Base-by-base conservation (phyloP, 2,113 vertebrate species). In the Oryzias woworae region DNA sequence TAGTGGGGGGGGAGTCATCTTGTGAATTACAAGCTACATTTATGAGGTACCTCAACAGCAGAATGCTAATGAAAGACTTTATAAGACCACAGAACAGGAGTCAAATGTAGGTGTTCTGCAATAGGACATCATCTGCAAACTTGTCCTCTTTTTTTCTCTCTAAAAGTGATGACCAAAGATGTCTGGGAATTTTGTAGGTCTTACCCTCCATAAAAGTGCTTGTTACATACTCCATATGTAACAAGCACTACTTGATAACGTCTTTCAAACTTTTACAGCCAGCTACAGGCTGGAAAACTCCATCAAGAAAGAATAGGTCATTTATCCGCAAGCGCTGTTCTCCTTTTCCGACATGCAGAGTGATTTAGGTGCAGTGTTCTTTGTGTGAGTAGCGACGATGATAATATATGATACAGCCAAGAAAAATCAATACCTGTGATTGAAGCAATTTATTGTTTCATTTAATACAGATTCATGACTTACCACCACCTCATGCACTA, bases 391-490 rank as follows among this genome's bases (percentile, higher is more conserved):
- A 44, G 53, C 45, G 48, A 46, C 72, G 36, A 42, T 73, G 60
- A 46, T 75, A 49, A 45, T 66, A 55, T 71, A 77, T 59, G 69
- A 79, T 85, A 74, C 54, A 75, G 62, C 66, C 70, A 58, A 66
- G 59, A 69, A 70, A 85, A 90, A 90, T 90, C 90, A 83, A 89
- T 91, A 85, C 18, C 7, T 57, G 56, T 70, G 81, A 90, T 80
- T 78, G 74, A 82, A 81, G 75, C 72, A 79, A 53, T 90, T 91
- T 88, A 83, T 67, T n/a, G 70, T 89, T 89, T 82, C 83, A 90
- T 88, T 36, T 84, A 79, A 85, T 88, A 85, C 23, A 82, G 78
- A 90, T 89, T 85, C 84, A 86, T 87, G 87, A 87, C 87, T 84
- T 74, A 74, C 75, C 79, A 67, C 62, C 52, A 43, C 75, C 75